These are phyloP conservation scores for Eilema sororculum DNA, from an alignment of 2,888 invertebrate genomes.

Conservation along the genomic window DNA sequence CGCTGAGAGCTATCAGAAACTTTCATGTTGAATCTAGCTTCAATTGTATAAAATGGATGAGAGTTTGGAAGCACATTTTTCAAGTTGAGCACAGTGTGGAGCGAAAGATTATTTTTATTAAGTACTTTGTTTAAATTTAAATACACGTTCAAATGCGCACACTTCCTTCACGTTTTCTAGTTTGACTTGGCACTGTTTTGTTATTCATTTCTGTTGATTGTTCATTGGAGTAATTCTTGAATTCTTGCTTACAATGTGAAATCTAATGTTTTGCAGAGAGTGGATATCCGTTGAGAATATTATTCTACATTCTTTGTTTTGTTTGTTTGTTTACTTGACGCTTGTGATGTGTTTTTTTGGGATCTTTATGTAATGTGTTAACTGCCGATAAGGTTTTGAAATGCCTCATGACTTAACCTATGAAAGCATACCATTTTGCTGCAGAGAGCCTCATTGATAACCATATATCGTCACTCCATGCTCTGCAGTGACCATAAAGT, in stretches of 20 bases:
- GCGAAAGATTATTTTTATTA: neutral
- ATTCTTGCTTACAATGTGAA: neutral
- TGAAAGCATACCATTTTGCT: too few species aligned
- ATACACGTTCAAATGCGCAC: neutral
- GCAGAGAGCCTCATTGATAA: too few species aligned
- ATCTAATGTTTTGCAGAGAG: neutral
- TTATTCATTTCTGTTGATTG: neutral
- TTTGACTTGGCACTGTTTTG: neutral
- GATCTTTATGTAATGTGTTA: too few species aligned
- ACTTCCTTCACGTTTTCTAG: neutral
- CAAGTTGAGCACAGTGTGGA: neutral
- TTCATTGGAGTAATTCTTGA: neutral
- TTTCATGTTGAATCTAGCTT: neutral
- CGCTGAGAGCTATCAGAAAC: neutral
- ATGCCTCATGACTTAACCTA: too few species aligned
- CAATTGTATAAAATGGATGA: neutral
- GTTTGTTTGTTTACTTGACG: slow-evolving; percentile 1
- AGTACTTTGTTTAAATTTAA: neutral
- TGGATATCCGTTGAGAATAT: neutral
- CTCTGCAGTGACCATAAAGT: too few species aligned
- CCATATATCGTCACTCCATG: too few species aligned
- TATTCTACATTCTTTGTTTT: neutral
- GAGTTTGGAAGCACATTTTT: slow-evolving; percentile 6
- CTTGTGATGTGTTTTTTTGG: neutral
- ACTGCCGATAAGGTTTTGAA: too few species aligned